phyloP scores from a whole-genome alignment of 2,113 vertebrate species.

The Pollimyrus isidori region DNA sequence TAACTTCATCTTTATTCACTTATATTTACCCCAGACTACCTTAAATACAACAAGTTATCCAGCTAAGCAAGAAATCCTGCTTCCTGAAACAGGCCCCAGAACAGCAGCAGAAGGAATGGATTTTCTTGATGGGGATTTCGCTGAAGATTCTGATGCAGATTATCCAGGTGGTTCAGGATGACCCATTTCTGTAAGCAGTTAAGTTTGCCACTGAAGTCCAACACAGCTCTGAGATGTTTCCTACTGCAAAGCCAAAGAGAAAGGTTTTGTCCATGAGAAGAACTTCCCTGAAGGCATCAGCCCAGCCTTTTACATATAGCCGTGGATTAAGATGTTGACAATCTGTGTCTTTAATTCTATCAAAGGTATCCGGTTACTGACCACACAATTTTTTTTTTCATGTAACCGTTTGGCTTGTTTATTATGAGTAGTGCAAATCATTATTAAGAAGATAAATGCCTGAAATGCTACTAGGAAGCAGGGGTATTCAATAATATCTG shows the following conservation, averaged over 20 bases:
- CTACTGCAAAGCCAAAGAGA: slow-evolving; percentile 38
- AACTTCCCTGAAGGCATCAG: background rate
- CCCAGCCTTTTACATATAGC: background rate
- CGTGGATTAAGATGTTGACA: background rate
- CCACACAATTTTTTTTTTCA: background rate
- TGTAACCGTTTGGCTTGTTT: background rate
- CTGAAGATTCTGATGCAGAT: slow-evolving; percentile 35
- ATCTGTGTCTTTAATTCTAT: background rate
- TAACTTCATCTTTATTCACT: too few relatives aligned
- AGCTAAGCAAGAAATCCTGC: too few relatives aligned
- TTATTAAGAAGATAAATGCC: background rate
- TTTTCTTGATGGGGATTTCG: background rate
- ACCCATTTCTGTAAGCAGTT: slow-evolving; percentile 42
- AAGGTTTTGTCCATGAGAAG: background rate
- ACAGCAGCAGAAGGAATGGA: background rate
- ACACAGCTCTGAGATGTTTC: slow-evolving; percentile 53
- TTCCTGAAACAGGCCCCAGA: too few relatives aligned
- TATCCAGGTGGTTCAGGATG: slow-evolving; percentile 40
- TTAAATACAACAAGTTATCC: too few relatives aligned
- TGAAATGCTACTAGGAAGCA: background rate
- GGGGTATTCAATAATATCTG: background rate
- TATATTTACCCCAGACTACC: too few relatives aligned
- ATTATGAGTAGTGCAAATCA: background rate
- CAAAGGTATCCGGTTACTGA: background rate
- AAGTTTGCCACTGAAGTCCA: slow-evolving; percentile 53